Evolutionary conservation across 2,113 vertebrate species (phyloP).

Genomic region (Alces alces): DNA sequence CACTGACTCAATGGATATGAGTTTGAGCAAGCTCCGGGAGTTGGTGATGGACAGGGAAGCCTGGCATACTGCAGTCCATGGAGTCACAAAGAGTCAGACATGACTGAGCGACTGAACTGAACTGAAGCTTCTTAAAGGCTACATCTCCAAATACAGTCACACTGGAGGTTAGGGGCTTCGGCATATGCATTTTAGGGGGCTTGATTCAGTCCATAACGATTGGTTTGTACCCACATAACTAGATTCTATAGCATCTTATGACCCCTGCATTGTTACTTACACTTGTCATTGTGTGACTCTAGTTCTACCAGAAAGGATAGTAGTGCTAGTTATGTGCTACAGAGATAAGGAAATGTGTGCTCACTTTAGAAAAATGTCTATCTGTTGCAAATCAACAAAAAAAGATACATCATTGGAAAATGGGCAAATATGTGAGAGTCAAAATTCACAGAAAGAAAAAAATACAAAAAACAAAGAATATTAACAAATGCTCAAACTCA

Average conservation of each 20-base stretch:
- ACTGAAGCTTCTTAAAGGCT: neutral
- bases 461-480: neutral
- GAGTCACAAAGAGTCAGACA: neutral
- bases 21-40: neutral
- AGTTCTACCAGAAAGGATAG: neutral
- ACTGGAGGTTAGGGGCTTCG: neutral
- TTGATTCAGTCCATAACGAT: neutral
- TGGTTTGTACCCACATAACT: neutral
- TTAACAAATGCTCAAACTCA: neutral
- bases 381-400: neutral
- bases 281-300: neutral
- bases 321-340: neutral
- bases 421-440: neutral
- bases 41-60: neutral
- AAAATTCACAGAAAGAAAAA: neutral
- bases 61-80: neutral
- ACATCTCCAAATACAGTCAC: neutral
- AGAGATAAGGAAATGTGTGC: neutral
- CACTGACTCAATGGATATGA: neutral
- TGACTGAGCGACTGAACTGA: neutral
- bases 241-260: neutral
- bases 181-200: neutral
- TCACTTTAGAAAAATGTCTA: neutral
- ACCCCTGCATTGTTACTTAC: neutral
- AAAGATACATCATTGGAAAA: neutral